Evolutionary conservation across 2,888 invertebrate genomes (phyloP).

Genomic region (Stenchaetothrips biformis): DNA sequence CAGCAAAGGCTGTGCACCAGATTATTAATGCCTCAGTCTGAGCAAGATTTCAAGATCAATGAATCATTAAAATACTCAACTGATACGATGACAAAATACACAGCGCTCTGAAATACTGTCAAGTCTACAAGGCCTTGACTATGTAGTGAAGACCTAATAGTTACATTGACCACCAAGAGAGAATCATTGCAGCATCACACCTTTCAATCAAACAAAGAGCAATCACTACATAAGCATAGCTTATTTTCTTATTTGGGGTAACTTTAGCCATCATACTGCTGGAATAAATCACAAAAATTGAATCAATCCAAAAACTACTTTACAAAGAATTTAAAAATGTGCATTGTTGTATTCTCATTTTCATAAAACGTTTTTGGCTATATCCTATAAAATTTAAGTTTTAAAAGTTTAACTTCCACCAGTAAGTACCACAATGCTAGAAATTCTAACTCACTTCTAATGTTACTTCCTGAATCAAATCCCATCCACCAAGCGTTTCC

Average conservation of each 20-base stretch:
- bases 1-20: no score
- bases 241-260: neutral
- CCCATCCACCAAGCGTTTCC: slow-evolving; percentile 10
- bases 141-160: no score
- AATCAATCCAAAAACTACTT: slow-evolving; percentile 11
- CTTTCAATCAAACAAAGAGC: neutral
- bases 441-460: neutral
- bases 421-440: neutral
- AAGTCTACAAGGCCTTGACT: neutral
- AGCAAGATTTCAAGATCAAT: no score
- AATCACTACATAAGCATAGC: neutral
- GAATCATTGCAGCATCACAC: neutral
- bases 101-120: neutral
- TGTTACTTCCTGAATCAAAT: neutral
- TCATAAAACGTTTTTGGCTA: slow-evolving; percentile 19
- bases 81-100: no score
- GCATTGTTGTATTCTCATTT: neutral
- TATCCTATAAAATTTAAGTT: slow-evolving; percentile 12
- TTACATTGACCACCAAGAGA: neutral
- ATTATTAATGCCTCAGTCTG: no score
- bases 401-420: slow-evolving; percentile 12
- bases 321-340: slow-evolving; percentile 11
- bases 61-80: no score
- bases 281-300: slow-evolving; percentile 3
- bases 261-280: neutral